Evolutionary conservation across 2,888 invertebrate genomes (phyloP), one percentile per base, ranked within the genome.

Genomic region (Choreutis nemorana): DNA sequence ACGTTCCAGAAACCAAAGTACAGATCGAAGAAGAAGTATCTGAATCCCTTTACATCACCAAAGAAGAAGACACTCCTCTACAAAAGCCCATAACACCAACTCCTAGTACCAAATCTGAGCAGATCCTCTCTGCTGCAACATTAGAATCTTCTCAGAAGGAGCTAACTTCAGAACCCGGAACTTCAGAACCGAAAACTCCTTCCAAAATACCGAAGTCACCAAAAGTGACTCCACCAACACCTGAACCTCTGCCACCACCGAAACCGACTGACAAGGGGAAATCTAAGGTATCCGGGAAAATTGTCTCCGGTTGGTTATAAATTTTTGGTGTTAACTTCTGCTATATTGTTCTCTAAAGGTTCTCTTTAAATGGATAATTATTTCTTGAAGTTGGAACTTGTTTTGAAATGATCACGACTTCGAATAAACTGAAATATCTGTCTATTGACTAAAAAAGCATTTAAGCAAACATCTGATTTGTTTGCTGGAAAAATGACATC

Each of bases 261-360:
- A 61, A 70, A 1, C 64, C 71, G 24, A 77, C 79, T 16, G 83
- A 81, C 32, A 83, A 81, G 33, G 89, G 89, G 7, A 87, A 84
- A 51, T 89, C 89, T 2, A 87, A 84, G 49, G 84, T 86, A 1
- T 88, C 89, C 1, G 89, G 89, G 0, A 85, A 85, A 63, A 79
- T 87, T 38, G 83, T 88, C 35, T 85, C 88, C 9, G 89, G 89
- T 1, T 89, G 89, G 89, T n/a, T n/a, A n/a, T n/a, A n/a, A n/a
- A n/a, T n/a, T n/a, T n/a, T n/a, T n/a, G n/a, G n/a, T n/a, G n/a
- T n/a, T n/a, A n/a, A n/a, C n/a, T n/a, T n/a, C n/a, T n/a, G n/a
- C n/a, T n/a, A n/a, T n/a, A n/a, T n/a, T n/a, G n/a, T n/a, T n/a
- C n/a, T n/a, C n/a, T n/a, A n/a, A n/a, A n/a, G n/a, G 32, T n/a